Evolutionary conservation across 2,797 vertebrate genomes (phyloP), one percentile per base, ranked within the genome.

Genomic region (Mormyrops boulengeri): DNA sequence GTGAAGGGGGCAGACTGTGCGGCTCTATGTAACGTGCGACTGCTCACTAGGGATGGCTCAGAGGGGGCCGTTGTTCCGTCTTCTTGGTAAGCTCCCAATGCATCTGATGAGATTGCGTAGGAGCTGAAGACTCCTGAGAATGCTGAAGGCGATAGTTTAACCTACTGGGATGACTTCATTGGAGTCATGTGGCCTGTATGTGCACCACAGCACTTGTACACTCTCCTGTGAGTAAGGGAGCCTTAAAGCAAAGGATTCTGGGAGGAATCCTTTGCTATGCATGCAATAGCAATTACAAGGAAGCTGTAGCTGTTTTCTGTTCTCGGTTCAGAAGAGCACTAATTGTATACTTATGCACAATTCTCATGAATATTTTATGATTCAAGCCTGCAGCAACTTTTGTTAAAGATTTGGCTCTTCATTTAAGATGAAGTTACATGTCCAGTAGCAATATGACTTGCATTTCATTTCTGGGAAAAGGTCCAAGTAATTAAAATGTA

Each of bases 401-500:
- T 49, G 41, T 30, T 22, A 62, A 66, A 50, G 38, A 49, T 66
- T 50, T 50, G 73, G n/a, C 44, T 88, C 41, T 49, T 41, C 3
- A 17, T 88, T 50, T 66, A 88, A 11, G 7, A 47, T 47, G 55
- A 47, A 44, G 57, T 41, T 22, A 26, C 87, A 88, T 50, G 80
- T 50, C 80, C 80, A 26, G 80, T 85, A 85, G 53, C 88, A 30
- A 17, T 30, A 73, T 6, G 8, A 22, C 41, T 49, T 49, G 11
- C 19, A 4, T 69, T 30, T 53, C 34, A 50, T 88, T 52, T 88
- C 26, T 80, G 66, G 62, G 30, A 50, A 53, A 19, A 14, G 1
- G 4, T 49, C 55, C 55, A 85, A 49, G 84, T 73, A 84, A 89
- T 86, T 86, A 85, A 86, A 86, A 49, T 47, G 49, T 17, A 53